phyloP scores from a whole-genome alignment of 2,113 vertebrate species.

The Rhizomys pruinosus region DNA sequence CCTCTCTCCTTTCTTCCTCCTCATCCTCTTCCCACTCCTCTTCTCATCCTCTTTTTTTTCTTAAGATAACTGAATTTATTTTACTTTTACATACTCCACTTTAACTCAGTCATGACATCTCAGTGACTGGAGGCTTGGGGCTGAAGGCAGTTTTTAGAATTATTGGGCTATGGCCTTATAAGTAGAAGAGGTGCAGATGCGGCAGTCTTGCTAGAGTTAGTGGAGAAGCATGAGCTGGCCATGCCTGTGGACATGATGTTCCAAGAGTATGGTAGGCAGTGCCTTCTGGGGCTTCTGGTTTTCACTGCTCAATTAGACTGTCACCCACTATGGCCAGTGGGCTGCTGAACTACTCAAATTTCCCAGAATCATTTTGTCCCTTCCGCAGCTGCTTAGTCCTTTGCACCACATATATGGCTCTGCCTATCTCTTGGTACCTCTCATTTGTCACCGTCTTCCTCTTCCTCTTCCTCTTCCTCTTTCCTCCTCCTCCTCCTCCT shows the following conservation, averaged over 20 bases:
- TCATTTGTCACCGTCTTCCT: too few species aligned
- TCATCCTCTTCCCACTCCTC: too few species aligned
- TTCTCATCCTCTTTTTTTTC: background rate
- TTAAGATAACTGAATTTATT: conserved; percentile 56
- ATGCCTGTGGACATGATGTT: conserved; percentile 94
- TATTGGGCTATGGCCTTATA: background rate
- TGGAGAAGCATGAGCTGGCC: conserved; percentile 94
- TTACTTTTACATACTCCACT: conserved; percentile 77
- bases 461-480: too few species aligned
- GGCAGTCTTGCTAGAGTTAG: conserved; percentile 90
- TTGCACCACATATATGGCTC: conserved; percentile 93
- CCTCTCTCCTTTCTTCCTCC: accelerated
- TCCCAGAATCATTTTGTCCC: conserved; percentile 95
- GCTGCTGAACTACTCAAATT: conserved; percentile 92
- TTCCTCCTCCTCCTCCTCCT: too few species aligned
- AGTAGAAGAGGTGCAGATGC: background rate
- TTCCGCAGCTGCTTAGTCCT: conserved; percentile 92
- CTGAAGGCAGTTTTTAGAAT: background rate
- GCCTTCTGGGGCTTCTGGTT: conserved; percentile 95
- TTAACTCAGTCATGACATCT: conserved; percentile 69
- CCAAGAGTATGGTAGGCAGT: conserved; percentile 93
- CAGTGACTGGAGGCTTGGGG: conserved; percentile 71
- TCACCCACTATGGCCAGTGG: conserved; percentile 91
- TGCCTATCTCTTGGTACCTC: conserved; percentile 95
- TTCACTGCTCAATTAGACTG: conserved; percentile 94